These are phyloP conservation scores for Tapera naevia DNA, from an alignment of 2,797 vertebrate species.

Conservation along the genomic window DNA sequence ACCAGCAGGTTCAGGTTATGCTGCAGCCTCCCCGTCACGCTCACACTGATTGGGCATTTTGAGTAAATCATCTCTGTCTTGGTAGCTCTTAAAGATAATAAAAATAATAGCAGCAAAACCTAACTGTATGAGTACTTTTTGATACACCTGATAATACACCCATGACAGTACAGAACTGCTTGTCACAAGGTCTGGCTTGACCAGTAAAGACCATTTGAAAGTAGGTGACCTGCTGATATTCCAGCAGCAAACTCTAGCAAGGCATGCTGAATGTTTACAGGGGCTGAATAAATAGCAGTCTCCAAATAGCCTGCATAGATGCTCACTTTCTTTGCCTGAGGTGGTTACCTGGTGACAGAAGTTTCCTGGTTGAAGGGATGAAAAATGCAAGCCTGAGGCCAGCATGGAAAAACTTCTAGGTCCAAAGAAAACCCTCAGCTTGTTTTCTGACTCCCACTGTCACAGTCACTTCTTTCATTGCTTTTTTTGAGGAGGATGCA, in stretches of 20 bases:
- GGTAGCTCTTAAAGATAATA: not conserved
- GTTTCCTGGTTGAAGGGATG: not conserved
- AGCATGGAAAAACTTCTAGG: not conserved
- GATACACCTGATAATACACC: not conserved
- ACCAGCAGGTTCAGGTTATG: not conserved
- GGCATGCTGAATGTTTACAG: not conserved
- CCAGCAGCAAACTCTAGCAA: not conserved
- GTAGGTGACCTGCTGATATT: not conserved
- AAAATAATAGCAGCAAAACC: not conserved
- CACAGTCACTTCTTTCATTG: constrained; percentile 34
- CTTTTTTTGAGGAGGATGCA: constrained; percentile 27
- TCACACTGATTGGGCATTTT: not conserved
- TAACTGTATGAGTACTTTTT: not conserved
- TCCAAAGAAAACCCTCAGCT: constrained; percentile 45
- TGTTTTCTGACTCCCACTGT: not conserved
- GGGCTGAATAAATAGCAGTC: not conserved
- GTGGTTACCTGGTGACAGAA: not conserved
- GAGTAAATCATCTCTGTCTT: not conserved
- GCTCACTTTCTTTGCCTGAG: not conserved
- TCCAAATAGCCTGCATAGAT: not conserved
- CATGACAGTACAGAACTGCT: not conserved
- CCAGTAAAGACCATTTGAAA: not conserved
- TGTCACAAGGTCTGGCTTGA: not conserved
- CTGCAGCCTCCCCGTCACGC: not conserved
- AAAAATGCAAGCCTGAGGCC: constrained; percentile 1